These are phyloP conservation scores for Panurus biarmicus DNA, from an alignment of 2,113 vertebrate genomes.

Conservation along the genomic window DNA sequence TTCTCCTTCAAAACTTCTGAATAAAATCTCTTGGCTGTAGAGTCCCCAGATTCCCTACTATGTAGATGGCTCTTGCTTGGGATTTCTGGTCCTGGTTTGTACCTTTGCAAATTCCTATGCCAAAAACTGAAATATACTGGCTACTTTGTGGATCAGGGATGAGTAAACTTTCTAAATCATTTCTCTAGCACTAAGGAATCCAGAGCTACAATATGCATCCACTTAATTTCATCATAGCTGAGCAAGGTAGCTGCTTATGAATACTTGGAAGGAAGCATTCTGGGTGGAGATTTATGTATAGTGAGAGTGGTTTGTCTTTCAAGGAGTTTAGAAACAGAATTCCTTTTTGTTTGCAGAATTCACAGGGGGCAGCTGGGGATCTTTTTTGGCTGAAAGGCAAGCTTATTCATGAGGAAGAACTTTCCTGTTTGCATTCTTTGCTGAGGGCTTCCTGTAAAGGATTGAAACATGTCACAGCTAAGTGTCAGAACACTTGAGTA, in stretches of 20 bases:
- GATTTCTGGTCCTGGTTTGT: not conserved
- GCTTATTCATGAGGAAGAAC: conserved; percentile 31
- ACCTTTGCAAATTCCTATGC: not conserved
- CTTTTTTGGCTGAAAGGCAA: conserved; percentile 9
- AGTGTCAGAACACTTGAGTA: not conserved
- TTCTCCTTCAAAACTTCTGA: not conserved
- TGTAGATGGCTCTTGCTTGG: not conserved
- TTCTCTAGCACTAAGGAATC: not conserved
- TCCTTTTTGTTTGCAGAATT: not conserved
- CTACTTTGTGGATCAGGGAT: not conserved
- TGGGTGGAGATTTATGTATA: not conserved
- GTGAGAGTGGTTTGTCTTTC: not conserved
- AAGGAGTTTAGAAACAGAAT: not conserved
- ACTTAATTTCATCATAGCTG: not conserved
- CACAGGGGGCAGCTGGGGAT: not conserved
- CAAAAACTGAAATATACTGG: not conserved
- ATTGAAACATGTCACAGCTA: conserved; percentile 35
- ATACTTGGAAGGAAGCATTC: not conserved
- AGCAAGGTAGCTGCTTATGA: not conserved
- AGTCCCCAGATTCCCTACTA: not conserved
- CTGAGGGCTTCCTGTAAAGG: conserved; percentile 29
- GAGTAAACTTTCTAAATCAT: not conserved
- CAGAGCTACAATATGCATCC: not conserved
- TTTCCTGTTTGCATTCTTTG: conserved; percentile 40
- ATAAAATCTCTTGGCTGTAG: not conserved